Evolutionary conservation across 2,113 vertebrate species (phyloP), one percentile per base, ranked within the genome.

Genomic region (Beaufortia kweichowensis): DNA sequence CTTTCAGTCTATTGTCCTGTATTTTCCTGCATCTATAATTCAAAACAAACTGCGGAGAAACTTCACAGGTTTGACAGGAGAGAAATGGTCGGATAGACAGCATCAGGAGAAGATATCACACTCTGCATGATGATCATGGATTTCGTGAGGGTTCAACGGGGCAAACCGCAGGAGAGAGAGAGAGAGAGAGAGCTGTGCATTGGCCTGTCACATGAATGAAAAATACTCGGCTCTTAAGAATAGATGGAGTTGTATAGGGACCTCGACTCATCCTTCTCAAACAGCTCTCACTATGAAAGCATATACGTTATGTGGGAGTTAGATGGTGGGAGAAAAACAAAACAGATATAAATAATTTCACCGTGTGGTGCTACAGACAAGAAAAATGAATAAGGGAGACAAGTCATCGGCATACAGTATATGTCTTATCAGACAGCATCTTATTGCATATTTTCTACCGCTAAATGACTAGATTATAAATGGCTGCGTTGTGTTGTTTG

Each of bases 401-500:
- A 35, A 35, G 48, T 53, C 35, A 71, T 48, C 17, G 78, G 76
- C 81, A 81, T 85, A 39, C 3, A 6, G 3, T 39, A 85, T 81
- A 84, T 66, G 77, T 87, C 84, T 83, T 81, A 75, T 80, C 82
- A 82, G 86, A 87, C 82, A 82, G 84, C 82, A 66, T 82, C 81
- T 84, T 87, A 84, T 85, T 86, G 81, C 81, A 82, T 79, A 79
- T 83, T 82, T 79, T 79, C 82, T 64, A 72, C 60, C 76, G 74
- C 77, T 78, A 83, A 86, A 86, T 78, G 71, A 81, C 73, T 77
- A 59, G 60, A 83, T 87, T 86, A 85, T 85, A 84, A 87, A 84
- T 82, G 67, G 75, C 24, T 71, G 41, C 29, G 48, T 79, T 81
- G 77, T 67, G 62, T 77, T 81, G 79, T 86, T 81, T 80, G 59